Evolutionary conservation across 1,140 invertebrate genomes (phyloP), one percentile per base, ranked within the genome.

Genomic region (Lepidurus couesii): DNA sequence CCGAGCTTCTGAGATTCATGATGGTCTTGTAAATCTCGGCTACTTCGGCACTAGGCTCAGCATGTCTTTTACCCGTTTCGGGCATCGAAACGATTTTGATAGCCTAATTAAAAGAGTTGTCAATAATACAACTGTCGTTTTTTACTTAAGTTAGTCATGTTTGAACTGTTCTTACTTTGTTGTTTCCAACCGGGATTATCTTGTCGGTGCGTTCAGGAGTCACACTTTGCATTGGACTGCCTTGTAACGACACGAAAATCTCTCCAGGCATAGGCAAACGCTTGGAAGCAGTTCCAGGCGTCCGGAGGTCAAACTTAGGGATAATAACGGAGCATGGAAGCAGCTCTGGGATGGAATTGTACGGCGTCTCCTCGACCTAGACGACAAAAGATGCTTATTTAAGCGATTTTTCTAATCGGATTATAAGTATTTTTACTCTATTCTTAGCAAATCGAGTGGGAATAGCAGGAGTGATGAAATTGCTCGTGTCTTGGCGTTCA

Each of bases 381-480:
- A 65, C 53, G 21, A 16, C 16, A 65, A 16, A 21, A 16, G 7
- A 65, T 4, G 13, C 9, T 13, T 13, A 13, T 1, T 65, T 65
- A 11, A 16, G 13, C 34, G 34, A 34, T 34, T 34, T 65, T 65
- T 16, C 9, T 65, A 21, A 13, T n/a, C 0, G 45, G 21, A 65
- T 16, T 7, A 21, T 7, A 7, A 65, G 6, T 65, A 1, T 65
- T 1, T 0, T 21, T 65, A 65, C 53, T 4, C n/a, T 65, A n/a
- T 65, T 13, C 13, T 65, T 65, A 7, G n/a, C 3, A 65, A 65
- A 65, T 65, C 13, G 16, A n/a, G 8, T 65, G n/a, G 53, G 53
- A n/a, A 65, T 21, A 65, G 53, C n/a, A n/a, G 53, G 53, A 65
- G 53, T 65, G 21, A 65, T 65, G 53, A 65, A 65, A 21, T 65